Evolutionary conservation across 2,888 invertebrate genomes (phyloP).

Genomic region (Caenorhabditis afra): DNA sequence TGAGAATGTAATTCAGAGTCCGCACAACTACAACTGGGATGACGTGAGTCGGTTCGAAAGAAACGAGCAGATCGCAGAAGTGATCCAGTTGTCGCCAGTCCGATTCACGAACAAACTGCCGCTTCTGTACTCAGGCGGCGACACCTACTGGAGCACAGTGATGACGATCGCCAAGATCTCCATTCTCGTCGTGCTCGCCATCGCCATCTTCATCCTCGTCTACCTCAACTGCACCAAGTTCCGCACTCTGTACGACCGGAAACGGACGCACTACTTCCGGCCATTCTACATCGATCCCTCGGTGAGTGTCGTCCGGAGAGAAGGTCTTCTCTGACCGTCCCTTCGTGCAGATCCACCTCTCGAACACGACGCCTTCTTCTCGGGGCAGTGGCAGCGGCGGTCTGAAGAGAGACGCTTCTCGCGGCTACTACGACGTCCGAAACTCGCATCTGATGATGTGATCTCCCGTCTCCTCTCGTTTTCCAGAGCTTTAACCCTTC

Average conservation of each 20-base stretch:
- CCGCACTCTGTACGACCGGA: slow-evolving; percentile 67
- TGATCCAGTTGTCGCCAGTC: slow-evolving; percentile 61
- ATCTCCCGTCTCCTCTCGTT: slow-evolving; percentile 1
- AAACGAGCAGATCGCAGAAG: slow-evolving; percentile 50
- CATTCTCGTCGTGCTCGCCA: slow-evolving; percentile 60
- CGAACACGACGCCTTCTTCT: slow-evolving; percentile 28
- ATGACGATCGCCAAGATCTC: slow-evolving; percentile 65
- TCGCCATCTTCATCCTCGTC: slow-evolving; percentile 68
- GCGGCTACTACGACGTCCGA: slow-evolving; percentile 58
- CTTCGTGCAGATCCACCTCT: slow-evolving; percentile 42
- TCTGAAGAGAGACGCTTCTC: slow-evolving; percentile 46
- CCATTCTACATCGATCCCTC: slow-evolving; percentile 69
- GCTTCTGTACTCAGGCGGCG: slow-evolving; percentile 11
- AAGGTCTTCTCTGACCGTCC: too few relatives aligned
- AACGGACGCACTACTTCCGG: slow-evolving; percentile 71
- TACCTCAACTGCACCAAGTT: slow-evolving; percentile 73
- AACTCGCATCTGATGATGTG: slow-evolving; percentile 56
- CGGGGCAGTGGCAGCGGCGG: slow-evolving; percentile 31
- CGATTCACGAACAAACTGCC: slow-evolving; percentile 60
- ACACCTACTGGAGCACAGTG: slow-evolving; percentile 61
- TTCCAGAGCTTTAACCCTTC: slow-evolving; percentile 20
- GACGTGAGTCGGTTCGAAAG: slow-evolving; percentile 52
- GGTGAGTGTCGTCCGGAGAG: slow-evolving; percentile 24
- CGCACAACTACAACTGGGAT: slow-evolving; percentile 63
- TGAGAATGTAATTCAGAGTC: slow-evolving; percentile 38